Evolutionary conservation across 2,888 invertebrate genomes (phyloP).

Genomic region (Acronicta psi): DNA sequence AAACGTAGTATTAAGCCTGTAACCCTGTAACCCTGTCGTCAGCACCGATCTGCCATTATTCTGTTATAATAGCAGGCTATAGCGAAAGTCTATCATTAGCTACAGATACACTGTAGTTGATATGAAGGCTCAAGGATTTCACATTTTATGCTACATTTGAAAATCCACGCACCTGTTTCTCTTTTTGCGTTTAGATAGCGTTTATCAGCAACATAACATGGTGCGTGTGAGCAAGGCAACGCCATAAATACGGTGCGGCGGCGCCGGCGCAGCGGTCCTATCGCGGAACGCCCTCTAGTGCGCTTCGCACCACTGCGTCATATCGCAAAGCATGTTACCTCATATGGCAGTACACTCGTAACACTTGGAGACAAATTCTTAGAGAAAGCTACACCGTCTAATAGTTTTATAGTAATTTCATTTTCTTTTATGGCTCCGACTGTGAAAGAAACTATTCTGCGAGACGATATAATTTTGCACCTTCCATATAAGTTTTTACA

Average conservation of each 20-base stretch:
- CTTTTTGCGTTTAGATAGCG: constrained; percentile 65
- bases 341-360: constrained; percentile 52
- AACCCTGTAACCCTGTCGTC: constrained; percentile 43
- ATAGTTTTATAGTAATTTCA: constrained; percentile 46
- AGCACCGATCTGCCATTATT: constrained; percentile 27
- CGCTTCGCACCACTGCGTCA: constrained; percentile 51
- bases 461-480: constrained; percentile 12
- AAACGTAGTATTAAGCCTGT: constrained; percentile 24
- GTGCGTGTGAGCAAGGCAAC: constrained; percentile 63
- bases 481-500: constrained; percentile 22
- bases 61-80: constrained; percentile 32
- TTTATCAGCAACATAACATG: constrained; percentile 71
- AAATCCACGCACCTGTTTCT: constrained; percentile 50
- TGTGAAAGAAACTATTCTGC: constrained; percentile 20
- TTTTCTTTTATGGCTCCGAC: constrained; percentile 36
- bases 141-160: constrained; percentile 32
- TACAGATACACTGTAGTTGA: constrained; percentile 16
- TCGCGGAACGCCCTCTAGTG: constrained; percentile 60
- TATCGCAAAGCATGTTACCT: constrained; percentile 52
- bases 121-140: constrained; percentile 10
- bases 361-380: constrained; percentile 49
- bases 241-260: constrained; percentile 67
- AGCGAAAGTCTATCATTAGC: constrained; percentile 35
- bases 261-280: constrained; percentile 62
- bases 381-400: constrained; percentile 45